Evolutionary conservation across 2,113 vertebrate genomes (phyloP), one percentile per base, ranked within the genome.

Genomic region (Labrus mixtus): DNA sequence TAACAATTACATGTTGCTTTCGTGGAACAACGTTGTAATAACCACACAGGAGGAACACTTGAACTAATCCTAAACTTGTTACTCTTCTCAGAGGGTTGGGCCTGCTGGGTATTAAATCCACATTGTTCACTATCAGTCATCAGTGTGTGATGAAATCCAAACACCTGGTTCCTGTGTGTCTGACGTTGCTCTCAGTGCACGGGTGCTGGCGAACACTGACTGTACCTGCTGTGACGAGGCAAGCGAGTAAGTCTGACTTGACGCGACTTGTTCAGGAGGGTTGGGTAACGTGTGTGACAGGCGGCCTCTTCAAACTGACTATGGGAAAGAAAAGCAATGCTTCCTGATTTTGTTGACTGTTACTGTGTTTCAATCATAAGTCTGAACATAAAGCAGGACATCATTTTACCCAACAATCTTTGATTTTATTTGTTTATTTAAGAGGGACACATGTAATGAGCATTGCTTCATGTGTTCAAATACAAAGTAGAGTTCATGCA

Each of bases 251-350:
- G 78, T 61, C 39, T 41, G 50, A 84, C 91, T 62, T 81, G 89
- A 86, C 78, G n/a, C 39, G 83, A 85, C 91, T 78, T 73, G 91
- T 53, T 74, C 55, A 54, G 11, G 8, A 72, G 78, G 71, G 79
- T 84, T 88, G 73, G 67, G 79, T 71, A 77, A 79, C 2, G 19
- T 39, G 57, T 61, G 56, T 45, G 48, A 62, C 51, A 57, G 48
- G 9, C 20, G 43, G 45, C 46, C 12, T 45, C 43, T 76, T 76
- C 17, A 39, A 68, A 81, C 50, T n/a, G 8, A 15, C 8, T 48
- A 5, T 19, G 46, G 13, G 46, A 17, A 17, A 3, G 1, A n/a
- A 10, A 36, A 75, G 33, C 46, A 15, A 45, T 2, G 15, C 60
- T 37, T 50, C 15, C 6, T 23, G 1, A 37, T 41, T 56, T 57